Evolutionary conservation across 2,888 invertebrate species (phyloP).

Genomic region (Copidosoma aretas): DNA sequence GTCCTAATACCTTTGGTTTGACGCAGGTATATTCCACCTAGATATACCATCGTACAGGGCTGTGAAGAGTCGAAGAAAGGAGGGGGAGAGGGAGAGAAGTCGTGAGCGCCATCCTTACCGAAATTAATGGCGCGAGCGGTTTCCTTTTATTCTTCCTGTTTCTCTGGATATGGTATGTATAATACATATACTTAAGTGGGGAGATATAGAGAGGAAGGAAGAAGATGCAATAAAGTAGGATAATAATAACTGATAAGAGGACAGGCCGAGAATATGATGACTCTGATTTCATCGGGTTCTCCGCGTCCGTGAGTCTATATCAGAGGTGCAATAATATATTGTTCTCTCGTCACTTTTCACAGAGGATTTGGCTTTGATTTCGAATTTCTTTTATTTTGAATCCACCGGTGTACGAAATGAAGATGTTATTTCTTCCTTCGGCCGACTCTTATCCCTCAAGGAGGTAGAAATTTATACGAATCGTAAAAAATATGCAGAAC

Average conservation of each 20-base stretch:
- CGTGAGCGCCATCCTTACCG: slow-evolving; percentile 17
- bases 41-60: too few species aligned
- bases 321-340: too few species aligned
- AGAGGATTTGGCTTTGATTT: slow-evolving; percentile 3
- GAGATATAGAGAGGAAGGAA: too few species aligned
- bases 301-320: background rate
- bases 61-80: too few species aligned
- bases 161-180: too few species aligned
- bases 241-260: slow-evolving; percentile 37
- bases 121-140: slow-evolving; percentile 31
- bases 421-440: background rate
- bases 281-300: slow-evolving; percentile 11
- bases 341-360: background rate
- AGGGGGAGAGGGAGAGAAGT: background rate
- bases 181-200: too few species aligned
- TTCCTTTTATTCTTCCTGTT: slow-evolving; percentile 34
- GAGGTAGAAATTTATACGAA: too few species aligned
- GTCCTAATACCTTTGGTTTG: too few species aligned
- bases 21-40: too few species aligned
- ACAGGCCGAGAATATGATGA: slow-evolving; percentile 7
- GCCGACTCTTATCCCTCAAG: too few species aligned
- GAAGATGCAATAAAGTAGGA: slow-evolving; percentile 28
- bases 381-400: slow-evolving; percentile 7
- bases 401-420: background rate
- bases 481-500: too few species aligned